Base-by-base conservation (phyloP, 2,888 invertebrate species). In the Apantesis nais region DNA sequence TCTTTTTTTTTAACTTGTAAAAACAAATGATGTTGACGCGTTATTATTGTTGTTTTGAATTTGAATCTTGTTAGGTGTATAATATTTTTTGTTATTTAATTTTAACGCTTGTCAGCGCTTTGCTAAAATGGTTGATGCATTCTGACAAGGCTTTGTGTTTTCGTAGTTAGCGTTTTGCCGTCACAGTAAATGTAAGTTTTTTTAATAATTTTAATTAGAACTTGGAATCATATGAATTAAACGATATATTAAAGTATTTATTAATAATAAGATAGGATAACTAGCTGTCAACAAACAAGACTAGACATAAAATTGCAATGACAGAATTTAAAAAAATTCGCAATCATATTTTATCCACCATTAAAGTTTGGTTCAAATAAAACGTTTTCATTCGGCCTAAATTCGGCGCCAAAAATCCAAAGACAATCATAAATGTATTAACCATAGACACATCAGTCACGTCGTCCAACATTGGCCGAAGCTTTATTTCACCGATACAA, bases 31-130 rank as follows among this genome's bases (percentile, higher is more conserved):
- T 82, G 86, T 86, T 87, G 88, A 87, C 85, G 83, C 81, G 81
- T 81, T 83, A 80, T 87, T 87, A 88, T 89, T 87, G 86, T 89
- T 88, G 83, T 81, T 85, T 77, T 77, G 78, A 84, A 83, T 82
- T 77, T 77, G 79, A 77, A 72, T 81, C 80, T 78, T 83, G 80
- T 80, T 80, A 73, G 77, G 73, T 75, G 16, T 58, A 29, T 58
- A 0, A 65, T 79, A 74, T 81, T 80, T 73, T 70, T 71, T 73
- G 70, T 75, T 71, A 74, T 74, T 63, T 66, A 68, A 71, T 74
- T 68, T 73, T 76, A 73, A 77, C 73, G 78, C 74, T 70, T 78
- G 77, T 78, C 74, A 61, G 67, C 55, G 64, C 62, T 60, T 48
- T 37, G 65, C 66, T 37, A 48, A 58, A 68, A 25, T 29, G 48